Base-by-base conservation (phyloP, 2,888 invertebrate genomes). In the Notodonta ziczac region DNA sequence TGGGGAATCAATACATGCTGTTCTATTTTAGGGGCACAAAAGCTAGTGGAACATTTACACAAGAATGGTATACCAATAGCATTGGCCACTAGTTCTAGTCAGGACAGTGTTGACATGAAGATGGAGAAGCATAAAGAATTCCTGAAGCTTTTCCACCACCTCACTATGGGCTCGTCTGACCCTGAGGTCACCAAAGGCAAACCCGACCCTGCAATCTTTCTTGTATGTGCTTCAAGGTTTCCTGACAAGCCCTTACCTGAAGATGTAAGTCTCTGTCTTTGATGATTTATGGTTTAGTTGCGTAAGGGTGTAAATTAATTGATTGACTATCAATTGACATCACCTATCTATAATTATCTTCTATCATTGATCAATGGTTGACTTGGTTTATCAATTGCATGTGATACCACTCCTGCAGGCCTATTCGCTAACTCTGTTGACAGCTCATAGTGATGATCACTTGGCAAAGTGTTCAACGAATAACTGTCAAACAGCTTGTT, bases 141-240 rank as follows among this genome's bases (percentile, higher is more conserved):
- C 32, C 95, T 97, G 67, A 78, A 87, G 1, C 80, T 95, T 16
- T 97, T 97, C 79, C 87, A 95, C 75, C 98, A 98, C 80, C 93
- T 95, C 52, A 97, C 98, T 0, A 95, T 96, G 77, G 97, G 97
- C 0, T 96, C 97, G 14, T 95, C 96, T 24, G 98, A 98, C 87
- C 96, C 97, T 0, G 97, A 97, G 69, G 97, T 98, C 0, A 96
- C 95, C 68, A 91, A 94, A 59, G 97, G 98, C 4, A 98, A 99
- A 91, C 98, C 98, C 8, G 95, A 96, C 53, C 98, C 98, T 0
- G 97, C 97, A 78, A 97, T 97, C 76, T 98, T 97, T 84, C 86
- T 96, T 35, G 95, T 98, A 9, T 96, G 97, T 78, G 97, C 97
- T 0, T 92, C 94, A 40, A 93, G 97, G 56, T 98, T 98, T 86